Evolutionary conservation across 2,797 vertebrate species (phyloP), one percentile per base, ranked within the genome.

Genomic region (Periparus ater): DNA sequence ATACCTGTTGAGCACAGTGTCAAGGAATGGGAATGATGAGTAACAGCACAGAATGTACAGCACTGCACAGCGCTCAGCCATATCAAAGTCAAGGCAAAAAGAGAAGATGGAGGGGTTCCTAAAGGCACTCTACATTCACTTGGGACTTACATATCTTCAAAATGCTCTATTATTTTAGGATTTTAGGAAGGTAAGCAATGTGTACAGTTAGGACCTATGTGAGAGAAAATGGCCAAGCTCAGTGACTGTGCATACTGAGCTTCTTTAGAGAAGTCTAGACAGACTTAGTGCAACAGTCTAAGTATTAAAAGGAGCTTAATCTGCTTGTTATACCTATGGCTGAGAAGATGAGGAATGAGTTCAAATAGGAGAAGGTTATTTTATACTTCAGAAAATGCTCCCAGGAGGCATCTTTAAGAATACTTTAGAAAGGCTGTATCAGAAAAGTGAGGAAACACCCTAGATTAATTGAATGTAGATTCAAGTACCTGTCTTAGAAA

Each of bases 21-120:
- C 38, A 74, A 58, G 30, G 27, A 30, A 21, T 34, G 50, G 30
- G 25, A 74, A 65, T 10, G 18, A 20, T 5, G 5, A 61, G 48
- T 40, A 42, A 40, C 13, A 57, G 23, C 5, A 58, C 27, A 47
- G 44, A 74, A 60, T 2, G 4, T 13, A 51, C 21, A 76, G 20
- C 34, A 25, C 7, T 42, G 18, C 17, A 7, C 2, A 1, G 4
- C 1, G 0, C 55, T 70, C 71, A 63, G 32, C 26, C 60, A 13
- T 15, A 3, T 18, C 29, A 66, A 42, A 81, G 5, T 36, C 22
- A 61, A 51, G 21, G 20, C 12, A 83, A 80, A 81, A 60, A 32
- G 6, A 65, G 26, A 60, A 74, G 27, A 61, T 13, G 5, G 89
- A 85, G 54, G 66, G 17, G 6, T 50, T 87, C 27, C 20, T 48